Percentiles rank a stretch among this genome's conserved stretches.
Evolutionary conservation across 1,140 invertebrate genomes (phyloP).

Genomic region (Lordiphosa mommai): DNA sequence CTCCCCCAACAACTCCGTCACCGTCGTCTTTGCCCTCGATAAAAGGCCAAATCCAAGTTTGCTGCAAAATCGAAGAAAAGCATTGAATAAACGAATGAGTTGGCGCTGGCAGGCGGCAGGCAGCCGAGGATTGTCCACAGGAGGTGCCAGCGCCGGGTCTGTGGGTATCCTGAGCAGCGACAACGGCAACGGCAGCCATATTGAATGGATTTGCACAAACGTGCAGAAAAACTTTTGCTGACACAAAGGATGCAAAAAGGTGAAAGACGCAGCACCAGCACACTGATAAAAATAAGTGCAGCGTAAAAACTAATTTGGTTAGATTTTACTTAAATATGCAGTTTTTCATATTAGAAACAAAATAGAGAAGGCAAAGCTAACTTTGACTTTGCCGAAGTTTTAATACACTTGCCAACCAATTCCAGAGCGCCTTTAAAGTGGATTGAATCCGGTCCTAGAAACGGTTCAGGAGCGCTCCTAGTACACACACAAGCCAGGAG

Average conservation of each 20-base stretch:
- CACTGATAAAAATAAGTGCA: too few relatives aligned
- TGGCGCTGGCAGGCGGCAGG: slow-evolving; percentile 21
- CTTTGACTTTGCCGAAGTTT: too few relatives aligned
- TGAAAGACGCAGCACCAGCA: slow-evolving; percentile 53
- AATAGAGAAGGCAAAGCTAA: too few relatives aligned
- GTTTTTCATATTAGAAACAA: too few relatives aligned
- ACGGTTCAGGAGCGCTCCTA: too few relatives aligned
- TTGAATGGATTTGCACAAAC: slow-evolving; percentile 76
- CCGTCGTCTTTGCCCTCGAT: slow-evolving; percentile 20
- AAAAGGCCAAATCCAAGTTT: slow-evolving; percentile 72
- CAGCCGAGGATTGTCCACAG: slow-evolving; percentile 63
- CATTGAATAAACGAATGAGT: slow-evolving; percentile 70
- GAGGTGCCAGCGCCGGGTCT: slow-evolving; percentile 31
- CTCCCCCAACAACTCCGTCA: neutral
- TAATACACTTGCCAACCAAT: too few relatives aligned
- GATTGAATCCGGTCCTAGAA: too few relatives aligned
- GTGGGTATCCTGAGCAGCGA: slow-evolving; percentile 27
- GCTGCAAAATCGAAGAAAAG: slow-evolving; percentile 75
- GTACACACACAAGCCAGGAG: too few relatives aligned
- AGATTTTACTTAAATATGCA: too few relatives aligned
- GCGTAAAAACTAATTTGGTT: too few relatives aligned
- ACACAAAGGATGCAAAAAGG: slow-evolving; percentile 74
- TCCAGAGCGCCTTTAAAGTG: too few relatives aligned
- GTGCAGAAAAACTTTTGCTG: slow-evolving; percentile 75
- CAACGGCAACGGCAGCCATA: slow-evolving; percentile 65